A percentile compares a stretch with the other conserved stretches of the same genome.
phyloP scores from a whole-genome alignment of 2,888 invertebrate species.

The Metacarcinus magister region DNA sequence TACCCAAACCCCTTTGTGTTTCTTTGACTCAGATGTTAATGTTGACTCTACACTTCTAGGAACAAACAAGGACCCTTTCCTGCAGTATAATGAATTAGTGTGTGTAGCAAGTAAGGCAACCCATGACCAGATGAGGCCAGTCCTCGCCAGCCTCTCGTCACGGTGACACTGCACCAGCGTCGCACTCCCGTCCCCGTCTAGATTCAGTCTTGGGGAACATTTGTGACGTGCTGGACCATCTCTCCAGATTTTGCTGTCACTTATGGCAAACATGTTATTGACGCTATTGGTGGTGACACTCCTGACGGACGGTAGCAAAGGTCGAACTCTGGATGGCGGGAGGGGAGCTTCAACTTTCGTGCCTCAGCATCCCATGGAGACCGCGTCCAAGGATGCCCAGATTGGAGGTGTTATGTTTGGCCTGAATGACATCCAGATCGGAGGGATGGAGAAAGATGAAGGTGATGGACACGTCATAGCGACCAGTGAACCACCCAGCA shows the following conservation, averaged over 20 bases:
- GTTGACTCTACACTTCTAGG: background rate
- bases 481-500: background rate
- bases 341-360: conserved; percentile 55
- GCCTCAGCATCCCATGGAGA: background rate
- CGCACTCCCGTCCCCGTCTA: background rate
- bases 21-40: background rate
- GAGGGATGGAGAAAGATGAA: conserved; percentile 63
- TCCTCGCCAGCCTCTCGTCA: conserved; percentile 9
- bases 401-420: background rate
- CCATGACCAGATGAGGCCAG: background rate
- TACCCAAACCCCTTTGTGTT: background rate
- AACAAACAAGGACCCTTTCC: background rate
- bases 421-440: conserved; percentile 70
- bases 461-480: background rate
- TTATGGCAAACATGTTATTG: conserved; percentile 54
- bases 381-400: background rate
- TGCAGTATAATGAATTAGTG: background rate
- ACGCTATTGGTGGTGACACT: conserved; percentile 19
- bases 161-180: background rate
- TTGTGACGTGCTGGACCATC: background rate
- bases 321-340: conserved; percentile 70
- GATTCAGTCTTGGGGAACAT: background rate
- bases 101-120: background rate
- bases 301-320: background rate
- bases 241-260: background rate